A percentile compares a stretch with the other conserved stretches of the same genome.
phyloP scores from a whole-genome alignment of 2,797 vertebrate genomes.

The Lindbergichthys nudifrons region DNA sequence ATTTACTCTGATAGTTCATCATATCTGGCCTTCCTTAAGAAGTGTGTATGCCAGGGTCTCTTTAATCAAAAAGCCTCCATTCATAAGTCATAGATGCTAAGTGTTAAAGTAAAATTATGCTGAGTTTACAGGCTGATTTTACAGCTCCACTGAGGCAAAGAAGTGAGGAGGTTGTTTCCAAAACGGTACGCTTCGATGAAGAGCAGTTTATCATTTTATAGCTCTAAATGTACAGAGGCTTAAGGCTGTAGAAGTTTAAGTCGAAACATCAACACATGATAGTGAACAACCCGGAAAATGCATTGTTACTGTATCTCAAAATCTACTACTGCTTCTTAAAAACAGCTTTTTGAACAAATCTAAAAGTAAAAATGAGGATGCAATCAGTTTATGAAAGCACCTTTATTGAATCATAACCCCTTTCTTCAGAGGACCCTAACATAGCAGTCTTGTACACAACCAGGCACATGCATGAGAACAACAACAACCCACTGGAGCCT shows the following conservation, averaged over 20 bases:
- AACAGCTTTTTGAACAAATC: not conserved
- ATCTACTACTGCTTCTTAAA: not conserved
- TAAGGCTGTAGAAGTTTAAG: slow-evolving; percentile 6
- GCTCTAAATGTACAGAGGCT: slow-evolving; percentile 20
- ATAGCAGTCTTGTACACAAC: not conserved
- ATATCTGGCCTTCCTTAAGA: slow-evolving; percentile 46
- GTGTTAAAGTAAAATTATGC: slow-evolving; percentile 1
- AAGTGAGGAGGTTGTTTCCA: slow-evolving; percentile 34
- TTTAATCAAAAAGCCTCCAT: slow-evolving; percentile 42
- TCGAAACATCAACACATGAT: slow-evolving; percentile 25
- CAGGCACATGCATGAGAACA: not conserved
- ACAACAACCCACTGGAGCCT: not conserved
- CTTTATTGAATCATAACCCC: not conserved
- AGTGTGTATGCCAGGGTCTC: slow-evolving; percentile 50
- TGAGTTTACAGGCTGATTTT: slow-evolving; percentile 15
- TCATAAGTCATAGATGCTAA: slow-evolving; percentile 29
- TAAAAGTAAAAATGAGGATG: slow-evolving; percentile 3
- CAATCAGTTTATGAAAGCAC: not conserved
- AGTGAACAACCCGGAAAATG: not conserved
- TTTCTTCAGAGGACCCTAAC: not conserved
- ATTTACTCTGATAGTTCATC: slow-evolving; percentile 69
- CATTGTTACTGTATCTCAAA: not conserved
- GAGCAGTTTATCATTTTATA: slow-evolving; percentile 33
- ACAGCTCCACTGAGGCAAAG: slow-evolving; percentile 13
- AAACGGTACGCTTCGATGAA: slow-evolving; percentile 21